Conservation (phyloP, 2,113 vertebrate species). For the Eurystomus gularis region DNA sequence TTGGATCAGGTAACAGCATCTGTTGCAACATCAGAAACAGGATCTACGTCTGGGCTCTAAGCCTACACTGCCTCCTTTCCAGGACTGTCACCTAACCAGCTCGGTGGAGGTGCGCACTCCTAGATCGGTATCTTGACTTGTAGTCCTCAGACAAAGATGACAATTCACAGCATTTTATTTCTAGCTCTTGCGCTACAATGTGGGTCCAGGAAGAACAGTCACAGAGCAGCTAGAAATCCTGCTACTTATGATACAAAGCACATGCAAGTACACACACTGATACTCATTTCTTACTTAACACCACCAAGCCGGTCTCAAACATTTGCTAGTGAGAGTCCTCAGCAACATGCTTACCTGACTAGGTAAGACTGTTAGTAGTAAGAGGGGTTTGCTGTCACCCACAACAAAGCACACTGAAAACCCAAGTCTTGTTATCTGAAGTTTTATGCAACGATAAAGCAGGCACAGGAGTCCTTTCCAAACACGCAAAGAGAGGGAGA, state of each 20-base stretch:
- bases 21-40: not conserved
- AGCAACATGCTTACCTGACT: not conserved
- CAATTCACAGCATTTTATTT: not conserved
- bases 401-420: not conserved
- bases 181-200: fast-evolving
- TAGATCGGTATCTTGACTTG: not conserved
- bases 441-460: not conserved
- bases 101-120: fast-evolving
- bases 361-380: not conserved
- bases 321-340: not conserved
- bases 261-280: not conserved
- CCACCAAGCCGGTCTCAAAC: not conserved
- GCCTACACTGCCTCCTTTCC: not conserved
- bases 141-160: not conserved
- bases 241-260: not conserved
- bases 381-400: not conserved
- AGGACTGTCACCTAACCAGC: not conserved
- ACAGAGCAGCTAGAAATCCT: not conserved
- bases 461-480: not conserved
- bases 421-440: not conserved
- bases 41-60: not conserved
- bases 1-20: slow-evolving; percentile 29
- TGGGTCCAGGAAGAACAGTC: not conserved
- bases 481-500: not conserved
- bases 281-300: not conserved